Percentiles rank a stretch among this genome's conserved stretches.
These are phyloP conservation scores for Boloria selene DNA, from an alignment of 2,888 invertebrate genomes.

Conservation along the genomic window DNA sequence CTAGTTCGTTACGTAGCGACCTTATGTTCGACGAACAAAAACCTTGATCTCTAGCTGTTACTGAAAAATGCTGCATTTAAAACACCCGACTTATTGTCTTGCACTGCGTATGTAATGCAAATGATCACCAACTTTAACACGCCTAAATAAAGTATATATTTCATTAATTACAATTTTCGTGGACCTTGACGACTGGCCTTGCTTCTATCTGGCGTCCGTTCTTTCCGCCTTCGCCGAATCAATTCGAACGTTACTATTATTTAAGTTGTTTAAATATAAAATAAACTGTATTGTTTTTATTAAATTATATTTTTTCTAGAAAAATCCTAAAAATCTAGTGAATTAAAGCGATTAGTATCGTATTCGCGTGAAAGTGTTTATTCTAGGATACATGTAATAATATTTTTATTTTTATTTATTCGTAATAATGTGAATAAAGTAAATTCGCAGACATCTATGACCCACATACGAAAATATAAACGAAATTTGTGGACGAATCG, in stretches of 20 bases:
- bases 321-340: neutral
- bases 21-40: slow-evolving; percentile 45
- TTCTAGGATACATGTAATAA: neutral
- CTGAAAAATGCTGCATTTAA: slow-evolving; percentile 79
- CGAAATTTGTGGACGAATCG: slow-evolving; percentile 55
- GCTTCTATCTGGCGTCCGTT: slow-evolving; percentile 76
- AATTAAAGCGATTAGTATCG: neutral
- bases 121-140: slow-evolving; percentile 52
- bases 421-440: neutral
- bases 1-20: slow-evolving; percentile 34
- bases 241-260: slow-evolving; percentile 70
- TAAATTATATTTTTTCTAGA: neutral
- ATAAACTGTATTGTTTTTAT: slow-evolving; percentile 2
- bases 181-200: slow-evolving; percentile 77
- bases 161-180: slow-evolving; percentile 49
- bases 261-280: slow-evolving; percentile 31
- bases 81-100: slow-evolving; percentile 75
- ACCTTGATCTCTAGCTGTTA: slow-evolving; percentile 79
- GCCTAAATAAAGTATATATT: slow-evolving; percentile 45
- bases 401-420: neutral
- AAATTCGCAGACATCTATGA: slow-evolving; percentile 40
- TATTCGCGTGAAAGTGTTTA: neutral
- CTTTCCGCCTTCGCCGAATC: slow-evolving; percentile 81
- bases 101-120: slow-evolving; percentile 46
- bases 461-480: slow-evolving; percentile 47